A percentile compares a stretch with the other conserved stretches of the same genome.
These are phyloP conservation scores for Tetragonisca angustula DNA, from an alignment of 2,888 invertebrate genomes.

Conservation along the genomic window DNA sequence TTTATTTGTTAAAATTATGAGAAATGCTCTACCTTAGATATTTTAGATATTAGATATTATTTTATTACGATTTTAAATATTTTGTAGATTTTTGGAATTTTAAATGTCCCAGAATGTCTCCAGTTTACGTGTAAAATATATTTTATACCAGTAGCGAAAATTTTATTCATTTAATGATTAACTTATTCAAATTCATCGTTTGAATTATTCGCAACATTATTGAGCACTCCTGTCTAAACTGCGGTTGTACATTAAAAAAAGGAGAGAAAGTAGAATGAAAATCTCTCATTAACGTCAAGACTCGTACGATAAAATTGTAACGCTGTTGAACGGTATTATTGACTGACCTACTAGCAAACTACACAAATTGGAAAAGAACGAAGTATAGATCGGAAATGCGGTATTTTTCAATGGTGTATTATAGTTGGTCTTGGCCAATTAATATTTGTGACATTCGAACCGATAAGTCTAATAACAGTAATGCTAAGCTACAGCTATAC, in stretches of 20 bases:
- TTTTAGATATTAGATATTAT: too few species aligned
- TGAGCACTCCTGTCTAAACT: neutral
- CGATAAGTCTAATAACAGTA: slow-evolving; percentile 67
- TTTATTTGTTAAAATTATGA: too few species aligned
- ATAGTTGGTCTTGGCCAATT: slow-evolving; percentile 50
- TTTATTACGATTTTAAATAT: too few species aligned
- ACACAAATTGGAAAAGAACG: neutral
- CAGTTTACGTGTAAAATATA: too few species aligned
- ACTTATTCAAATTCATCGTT: neutral
- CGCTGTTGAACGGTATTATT: slow-evolving; percentile 39
- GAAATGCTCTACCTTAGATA: too few species aligned
- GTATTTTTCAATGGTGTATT: slow-evolving; percentile 49
- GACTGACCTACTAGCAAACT: slow-evolving; percentile 46
- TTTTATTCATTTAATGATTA: neutral
- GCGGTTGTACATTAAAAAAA: neutral
- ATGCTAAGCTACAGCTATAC: slow-evolving; percentile 17
- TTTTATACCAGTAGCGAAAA: neutral
- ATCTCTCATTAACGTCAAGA: slow-evolving; percentile 22
- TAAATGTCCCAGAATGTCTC: too few species aligned
- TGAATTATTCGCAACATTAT: neutral
- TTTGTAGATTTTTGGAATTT: too few species aligned
- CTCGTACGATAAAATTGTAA: slow-evolving; percentile 15
- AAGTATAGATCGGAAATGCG: slow-evolving; percentile 39
- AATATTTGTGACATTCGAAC: slow-evolving; percentile 66
- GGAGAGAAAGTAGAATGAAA: neutral